These are phyloP conservation scores for Alligator mississippiensis DNA, from an alignment of 2,113 vertebrate species.

Conservation along the genomic window DNA sequence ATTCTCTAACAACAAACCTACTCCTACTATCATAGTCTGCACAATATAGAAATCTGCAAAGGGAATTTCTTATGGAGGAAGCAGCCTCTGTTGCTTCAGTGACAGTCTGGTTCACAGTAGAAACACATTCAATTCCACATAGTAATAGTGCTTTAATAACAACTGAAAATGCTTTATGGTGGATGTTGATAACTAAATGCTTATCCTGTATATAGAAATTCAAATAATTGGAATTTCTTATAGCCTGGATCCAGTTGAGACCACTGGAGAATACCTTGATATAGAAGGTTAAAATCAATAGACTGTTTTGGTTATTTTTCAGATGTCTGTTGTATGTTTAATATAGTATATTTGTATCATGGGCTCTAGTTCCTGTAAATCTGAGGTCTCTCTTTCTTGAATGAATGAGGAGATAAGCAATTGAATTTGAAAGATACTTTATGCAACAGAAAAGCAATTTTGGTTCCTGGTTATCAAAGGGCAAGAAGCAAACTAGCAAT, in stretches of 20 bases:
- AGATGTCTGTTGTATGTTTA: constrained; percentile 75
- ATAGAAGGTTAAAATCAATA: constrained; percentile 81
- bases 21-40: background rate
- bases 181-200: constrained; percentile 80
- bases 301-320: constrained; percentile 79
- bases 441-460: constrained; percentile 87
- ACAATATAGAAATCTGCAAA: constrained; percentile 36
- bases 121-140: constrained; percentile 55
- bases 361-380: constrained; percentile 75
- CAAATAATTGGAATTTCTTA: constrained; percentile 82
- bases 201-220: constrained; percentile 77
- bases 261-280: constrained; percentile 74
- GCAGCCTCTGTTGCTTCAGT: constrained; percentile 7
- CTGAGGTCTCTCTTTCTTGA: constrained; percentile 78
- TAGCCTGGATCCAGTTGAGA: constrained; percentile 65
- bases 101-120: background rate
- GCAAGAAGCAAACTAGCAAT: constrained; percentile 74
- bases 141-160: constrained; percentile 75
- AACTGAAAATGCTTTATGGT: constrained; percentile 72
- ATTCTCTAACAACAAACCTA: background rate
- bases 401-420: constrained; percentile 83
- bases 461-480: constrained; percentile 81
- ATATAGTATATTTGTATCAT: constrained; percentile 78
- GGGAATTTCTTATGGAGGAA: constrained; percentile 62
- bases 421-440: constrained; percentile 86